A percentile compares a stretch with the other conserved stretches of the same genome.
These are phyloP conservation scores for Cygnus olor DNA, from an alignment of 2,797 vertebrate species.

Conservation along the genomic window DNA sequence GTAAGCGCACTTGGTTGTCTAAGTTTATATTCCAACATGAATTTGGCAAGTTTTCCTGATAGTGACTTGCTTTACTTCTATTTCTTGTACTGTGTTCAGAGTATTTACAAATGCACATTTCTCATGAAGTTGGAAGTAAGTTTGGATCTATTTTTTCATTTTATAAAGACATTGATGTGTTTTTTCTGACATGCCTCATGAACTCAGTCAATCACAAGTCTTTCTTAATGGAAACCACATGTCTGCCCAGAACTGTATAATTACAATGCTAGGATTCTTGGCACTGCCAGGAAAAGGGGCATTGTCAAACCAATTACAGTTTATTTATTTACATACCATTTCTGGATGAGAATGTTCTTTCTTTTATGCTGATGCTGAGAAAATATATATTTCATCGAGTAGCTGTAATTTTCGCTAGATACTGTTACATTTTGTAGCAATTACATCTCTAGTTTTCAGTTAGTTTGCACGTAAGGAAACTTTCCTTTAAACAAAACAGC, in stretches of 20 bases:
- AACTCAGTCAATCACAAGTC: constrained; percentile 85
- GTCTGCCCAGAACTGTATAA: constrained; percentile 85
- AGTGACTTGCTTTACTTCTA: constrained; percentile 10
- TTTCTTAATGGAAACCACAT: constrained; percentile 88
- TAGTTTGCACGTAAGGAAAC: constrained; percentile 77
- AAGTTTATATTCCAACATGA: constrained; percentile 16
- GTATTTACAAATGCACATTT: constrained; percentile 74
- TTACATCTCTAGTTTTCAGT: constrained; percentile 74
- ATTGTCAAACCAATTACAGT: constrained; percentile 87
- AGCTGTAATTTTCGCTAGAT: constrained; percentile 75
- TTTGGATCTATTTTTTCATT: constrained; percentile 77
- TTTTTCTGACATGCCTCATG: constrained; percentile 86
- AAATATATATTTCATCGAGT: constrained; percentile 79
- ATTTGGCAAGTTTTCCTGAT: constrained; percentile 25
- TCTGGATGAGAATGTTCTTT: constrained; percentile 82
- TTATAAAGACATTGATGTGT: constrained; percentile 82
- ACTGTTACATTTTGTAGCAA: constrained; percentile 73
- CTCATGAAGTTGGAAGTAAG: constrained; percentile 76
- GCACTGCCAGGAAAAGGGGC: constrained; percentile 85
- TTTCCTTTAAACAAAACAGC: constrained; percentile 77
- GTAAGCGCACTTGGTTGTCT: neutral
- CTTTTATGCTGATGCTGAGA: constrained; percentile 83
- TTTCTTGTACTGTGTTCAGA: constrained; percentile 41
- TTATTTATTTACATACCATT: constrained; percentile 87
- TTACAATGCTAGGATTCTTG: constrained; percentile 85